A percentile compares a stretch with the other conserved stretches of the same genome.
Conservation (phyloP, 1,140 invertebrate genomes). For the Macrobrachium rosenbergii region DNA sequence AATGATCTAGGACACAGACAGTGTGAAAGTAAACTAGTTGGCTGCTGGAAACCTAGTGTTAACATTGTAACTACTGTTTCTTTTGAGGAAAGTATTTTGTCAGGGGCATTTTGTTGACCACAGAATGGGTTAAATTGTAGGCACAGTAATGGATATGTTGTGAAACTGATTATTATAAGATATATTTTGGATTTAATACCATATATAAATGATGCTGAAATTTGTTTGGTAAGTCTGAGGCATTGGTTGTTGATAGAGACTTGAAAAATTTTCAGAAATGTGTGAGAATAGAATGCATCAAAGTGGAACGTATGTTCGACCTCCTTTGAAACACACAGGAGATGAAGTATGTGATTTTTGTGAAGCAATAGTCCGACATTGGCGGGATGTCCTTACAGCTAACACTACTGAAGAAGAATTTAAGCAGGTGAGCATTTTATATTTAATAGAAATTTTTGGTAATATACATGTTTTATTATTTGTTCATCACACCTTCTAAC, state of each 20-base stretch:
- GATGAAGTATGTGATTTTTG: conserved; percentile 66
- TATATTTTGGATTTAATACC: too few species aligned
- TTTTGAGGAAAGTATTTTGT: too few species aligned
- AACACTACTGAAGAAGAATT: conserved; percentile 90
- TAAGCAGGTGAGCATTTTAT: conserved; percentile 76
- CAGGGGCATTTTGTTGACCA: too few species aligned
- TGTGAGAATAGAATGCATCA: conserved; percentile 54
- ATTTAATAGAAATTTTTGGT: conserved; percentile 84
- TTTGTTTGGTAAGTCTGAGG: neutral
- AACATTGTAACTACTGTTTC: too few species aligned
- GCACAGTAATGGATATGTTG: too few species aligned
- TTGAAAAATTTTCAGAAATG: conserved; percentile 51
- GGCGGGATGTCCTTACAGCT: conserved; percentile 83
- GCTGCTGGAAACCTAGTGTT: too few species aligned
- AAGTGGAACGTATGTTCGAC: conserved; percentile 9
- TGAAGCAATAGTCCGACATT: conserved; percentile 75
- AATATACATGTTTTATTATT: conserved; percentile 53
- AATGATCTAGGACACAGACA: too few species aligned
- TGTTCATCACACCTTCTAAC: neutral
- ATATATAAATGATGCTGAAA: too few species aligned
- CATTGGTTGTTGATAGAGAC: neutral
- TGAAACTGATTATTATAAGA: too few species aligned
- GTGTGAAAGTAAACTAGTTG: too few species aligned
- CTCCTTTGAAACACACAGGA: conserved; percentile 45
- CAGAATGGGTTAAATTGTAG: too few species aligned